A percentile compares a stretch with the other conserved stretches of the same genome.
Evolutionary conservation across 53 echinoderm and acorn worm genomes (phyloP).

Genomic region (Actinopyga echinites): DNA sequence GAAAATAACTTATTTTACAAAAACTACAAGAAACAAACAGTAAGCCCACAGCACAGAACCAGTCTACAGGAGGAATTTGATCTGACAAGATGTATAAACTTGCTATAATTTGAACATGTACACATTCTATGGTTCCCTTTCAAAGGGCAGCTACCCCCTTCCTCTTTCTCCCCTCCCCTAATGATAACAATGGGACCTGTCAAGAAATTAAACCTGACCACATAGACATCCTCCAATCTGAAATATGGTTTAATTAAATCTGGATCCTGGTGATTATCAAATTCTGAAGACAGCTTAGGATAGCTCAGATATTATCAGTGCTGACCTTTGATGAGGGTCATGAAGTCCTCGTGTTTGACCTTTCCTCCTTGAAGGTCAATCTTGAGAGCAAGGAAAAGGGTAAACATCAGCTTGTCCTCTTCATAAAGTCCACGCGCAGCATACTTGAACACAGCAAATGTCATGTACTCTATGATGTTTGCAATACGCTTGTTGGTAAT

Average conservation of each 20-base stretch:
- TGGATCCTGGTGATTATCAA: neutral
- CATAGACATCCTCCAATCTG: neutral
- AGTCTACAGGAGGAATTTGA: too few species aligned
- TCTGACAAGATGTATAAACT: too few species aligned
- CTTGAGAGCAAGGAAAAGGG: constrained; percentile 88
- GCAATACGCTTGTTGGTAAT: constrained; percentile 93
- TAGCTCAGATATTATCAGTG: neutral
- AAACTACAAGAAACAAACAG: too few species aligned
- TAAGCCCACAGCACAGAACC: too few species aligned
- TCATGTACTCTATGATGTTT: constrained; percentile 99
- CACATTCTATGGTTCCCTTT: too few species aligned
- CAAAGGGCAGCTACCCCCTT: too few species aligned
- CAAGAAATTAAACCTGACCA: too few species aligned
- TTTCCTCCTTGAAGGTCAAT: constrained; percentile 92
- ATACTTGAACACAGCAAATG: constrained; percentile 91
- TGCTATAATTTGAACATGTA: too few species aligned
- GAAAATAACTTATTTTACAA: too few species aligned
- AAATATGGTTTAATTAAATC: neutral
- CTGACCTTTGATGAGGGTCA: constrained; percentile 95
- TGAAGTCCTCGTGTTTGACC: constrained; percentile 95
- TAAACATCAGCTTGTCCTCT: constrained; percentile 91
- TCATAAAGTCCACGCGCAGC: constrained; percentile 96
- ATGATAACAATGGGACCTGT: too few species aligned
- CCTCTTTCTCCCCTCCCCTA: too few species aligned
- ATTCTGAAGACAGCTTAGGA: neutral